phyloP scores from a whole-genome alignment of 2,888 invertebrate genomes.

The Oscheius myriophilus region DNA sequence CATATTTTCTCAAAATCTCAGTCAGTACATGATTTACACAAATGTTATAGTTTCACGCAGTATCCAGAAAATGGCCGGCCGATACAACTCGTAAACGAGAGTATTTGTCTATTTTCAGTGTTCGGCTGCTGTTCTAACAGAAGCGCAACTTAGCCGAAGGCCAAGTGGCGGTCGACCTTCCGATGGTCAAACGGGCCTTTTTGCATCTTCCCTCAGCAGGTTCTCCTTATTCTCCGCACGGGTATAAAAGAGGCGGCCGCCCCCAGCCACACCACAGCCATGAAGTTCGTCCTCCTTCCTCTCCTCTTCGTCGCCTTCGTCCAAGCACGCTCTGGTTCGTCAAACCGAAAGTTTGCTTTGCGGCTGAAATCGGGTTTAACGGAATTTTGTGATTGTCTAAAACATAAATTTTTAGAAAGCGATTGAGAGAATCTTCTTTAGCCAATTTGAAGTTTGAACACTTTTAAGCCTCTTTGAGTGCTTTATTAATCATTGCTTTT shows the following conservation, averaged over 20 bases:
- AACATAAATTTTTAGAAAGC: too few species aligned
- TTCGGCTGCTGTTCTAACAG: constrained; percentile 1
- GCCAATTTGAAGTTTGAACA: too few species aligned
- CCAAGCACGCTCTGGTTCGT: constrained; percentile 7
- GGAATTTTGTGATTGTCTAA: too few species aligned
- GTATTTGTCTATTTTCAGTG: constrained; percentile 1
- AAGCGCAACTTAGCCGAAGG: constrained; percentile 9
- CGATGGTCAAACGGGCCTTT: constrained; percentile 28
- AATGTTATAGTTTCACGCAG: too few species aligned
- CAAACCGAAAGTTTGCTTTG: background rate
- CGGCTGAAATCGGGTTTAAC: too few species aligned
- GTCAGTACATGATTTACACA: too few species aligned
- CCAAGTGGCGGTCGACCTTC: constrained; percentile 25
- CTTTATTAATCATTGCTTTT: constrained; percentile 1
- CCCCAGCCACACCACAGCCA: constrained; percentile 4
- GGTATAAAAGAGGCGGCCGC: constrained; percentile 16
- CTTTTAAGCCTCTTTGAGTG: too few species aligned
- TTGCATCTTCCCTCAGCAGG: constrained; percentile 25
- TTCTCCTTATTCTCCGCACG: constrained; percentile 28
- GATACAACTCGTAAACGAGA: too few species aligned
- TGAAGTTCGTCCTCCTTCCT: constrained; percentile 6
- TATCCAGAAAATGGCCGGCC: too few species aligned
- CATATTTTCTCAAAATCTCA: too few species aligned
- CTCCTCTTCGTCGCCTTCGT: background rate
- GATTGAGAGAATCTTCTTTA: too few species aligned